Conservation (phyloP, 1,140 invertebrate species). For the Drosophila grimshawi region DNA sequence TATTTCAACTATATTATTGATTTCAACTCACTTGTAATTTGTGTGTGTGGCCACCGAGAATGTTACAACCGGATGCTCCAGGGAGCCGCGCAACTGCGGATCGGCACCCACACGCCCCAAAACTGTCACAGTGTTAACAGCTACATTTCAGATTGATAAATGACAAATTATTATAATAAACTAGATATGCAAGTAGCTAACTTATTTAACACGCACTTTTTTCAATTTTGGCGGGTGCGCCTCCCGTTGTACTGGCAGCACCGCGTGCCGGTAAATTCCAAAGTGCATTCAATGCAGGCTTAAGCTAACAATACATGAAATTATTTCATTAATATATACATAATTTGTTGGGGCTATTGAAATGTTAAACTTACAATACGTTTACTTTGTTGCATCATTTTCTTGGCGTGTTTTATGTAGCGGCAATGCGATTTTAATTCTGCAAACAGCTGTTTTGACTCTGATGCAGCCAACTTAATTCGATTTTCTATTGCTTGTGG, state of each 20-base stretch:
- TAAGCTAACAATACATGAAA: slow-evolving; percentile 32
- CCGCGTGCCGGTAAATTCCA: slow-evolving; percentile 55
- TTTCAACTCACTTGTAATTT: slow-evolving; percentile 88
- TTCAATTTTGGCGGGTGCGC: slow-evolving; percentile 80
- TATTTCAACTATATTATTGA: not conserved
- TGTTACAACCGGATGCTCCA: slow-evolving; percentile 93
- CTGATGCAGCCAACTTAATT: slow-evolving; percentile 27
- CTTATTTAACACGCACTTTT: slow-evolving; percentile 63
- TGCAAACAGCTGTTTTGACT: slow-evolving; percentile 32
- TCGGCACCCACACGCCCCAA: slow-evolving; percentile 94
- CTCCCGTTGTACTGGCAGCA: slow-evolving; percentile 47
- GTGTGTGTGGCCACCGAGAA: slow-evolving; percentile 96
- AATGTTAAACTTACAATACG: slow-evolving; percentile 47
- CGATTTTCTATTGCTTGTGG: not conserved
- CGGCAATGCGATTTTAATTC: slow-evolving; percentile 29
- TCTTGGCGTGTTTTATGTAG: slow-evolving; percentile 32
- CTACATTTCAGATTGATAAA: slow-evolving; percentile 85
- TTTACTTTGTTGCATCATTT: slow-evolving; percentile 72
- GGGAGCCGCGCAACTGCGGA: slow-evolving; percentile 92
- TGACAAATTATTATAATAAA: not conserved
- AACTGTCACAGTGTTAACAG: slow-evolving; percentile 93
- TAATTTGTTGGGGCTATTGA: not conserved
- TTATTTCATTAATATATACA: not conserved
- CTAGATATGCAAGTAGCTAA: not conserved
- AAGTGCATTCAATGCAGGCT: slow-evolving; percentile 52